Percentiles rank a stretch among this genome's conserved stretches.
phyloP scores from a whole-genome alignment of 2,888 invertebrate genomes.

The Melinaea marsaeus region DNA sequence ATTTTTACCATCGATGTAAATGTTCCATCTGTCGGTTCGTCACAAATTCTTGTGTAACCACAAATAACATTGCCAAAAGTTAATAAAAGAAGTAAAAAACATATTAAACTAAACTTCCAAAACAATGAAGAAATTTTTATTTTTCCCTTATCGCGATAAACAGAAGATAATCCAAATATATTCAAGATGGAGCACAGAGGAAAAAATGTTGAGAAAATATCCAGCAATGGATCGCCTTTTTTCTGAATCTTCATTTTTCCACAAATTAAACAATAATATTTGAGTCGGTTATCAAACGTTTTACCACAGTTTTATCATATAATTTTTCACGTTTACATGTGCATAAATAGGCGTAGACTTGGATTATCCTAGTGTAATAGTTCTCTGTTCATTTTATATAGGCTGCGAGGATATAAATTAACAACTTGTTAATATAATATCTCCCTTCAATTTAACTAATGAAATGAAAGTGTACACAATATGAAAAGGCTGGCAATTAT shows the following conservation, averaged over 20 bases:
- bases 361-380: too few relatives aligned
- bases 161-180: neutral
- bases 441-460: too few relatives aligned
- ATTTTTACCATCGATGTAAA: conserved; percentile 10
- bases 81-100: conserved; percentile 4
- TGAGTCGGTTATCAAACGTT: neutral
- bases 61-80: conserved; percentile 6
- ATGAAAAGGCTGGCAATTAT: too few relatives aligned
- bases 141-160: conserved; percentile 3
- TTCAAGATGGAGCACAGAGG: neutral
- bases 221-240: neutral
- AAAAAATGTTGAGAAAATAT: neutral
- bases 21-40: neutral
- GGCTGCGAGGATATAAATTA: too few relatives aligned
- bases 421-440: too few relatives aligned
- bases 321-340: too few relatives aligned
- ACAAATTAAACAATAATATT: neutral
- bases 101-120: conserved; percentile 13
- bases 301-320: neutral
- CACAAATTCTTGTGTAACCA: neutral
- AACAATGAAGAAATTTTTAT: conserved; percentile 12
- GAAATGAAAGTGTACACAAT: too few relatives aligned
- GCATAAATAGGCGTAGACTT: too few relatives aligned
- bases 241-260: neutral
- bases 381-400: too few relatives aligned